phyloP scores from a whole-genome alignment of 2,797 vertebrate genomes.

The Linurgus olivaceus region DNA sequence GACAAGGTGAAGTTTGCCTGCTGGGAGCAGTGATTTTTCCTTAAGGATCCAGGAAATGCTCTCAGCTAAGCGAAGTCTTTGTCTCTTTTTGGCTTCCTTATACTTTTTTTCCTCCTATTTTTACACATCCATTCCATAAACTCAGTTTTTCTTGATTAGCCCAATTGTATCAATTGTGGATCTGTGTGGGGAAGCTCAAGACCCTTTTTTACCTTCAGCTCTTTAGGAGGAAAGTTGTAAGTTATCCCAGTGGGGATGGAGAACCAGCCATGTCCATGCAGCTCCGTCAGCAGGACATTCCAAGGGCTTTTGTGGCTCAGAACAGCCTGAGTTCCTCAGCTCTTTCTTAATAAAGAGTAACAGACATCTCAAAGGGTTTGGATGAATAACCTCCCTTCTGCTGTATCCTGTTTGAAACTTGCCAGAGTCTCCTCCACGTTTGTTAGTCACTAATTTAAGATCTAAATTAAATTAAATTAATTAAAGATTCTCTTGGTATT shows the following conservation, averaged over 20 bases:
- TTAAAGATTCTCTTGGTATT: neutral
- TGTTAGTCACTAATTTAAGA: neutral
- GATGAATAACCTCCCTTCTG: neutral
- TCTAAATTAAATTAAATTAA: no score
- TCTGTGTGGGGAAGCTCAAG: neutral
- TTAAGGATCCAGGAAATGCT: neutral
- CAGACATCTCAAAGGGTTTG: neutral
- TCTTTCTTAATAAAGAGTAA: neutral
- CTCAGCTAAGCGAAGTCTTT: neutral
- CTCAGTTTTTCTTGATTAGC: neutral
- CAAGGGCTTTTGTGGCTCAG: neutral
- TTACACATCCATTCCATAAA: neutral
- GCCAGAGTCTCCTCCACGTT: neutral
- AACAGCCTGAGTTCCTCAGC: neutral
- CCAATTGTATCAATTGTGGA: neutral
- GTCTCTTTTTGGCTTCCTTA: neutral
- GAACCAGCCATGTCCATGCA: neutral
- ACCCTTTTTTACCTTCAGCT: neutral
- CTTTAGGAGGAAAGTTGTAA: neutral
- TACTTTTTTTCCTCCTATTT: neutral
- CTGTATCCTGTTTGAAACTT: neutral
- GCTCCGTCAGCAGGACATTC: neutral
- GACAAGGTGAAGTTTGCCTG: conserved; percentile 11
- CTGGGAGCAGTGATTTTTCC: neutral
- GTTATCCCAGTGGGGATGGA: neutral